phyloP scores from a whole-genome alignment of 2,797 vertebrate genomes.

The Leptatherina wallacei region DNA sequence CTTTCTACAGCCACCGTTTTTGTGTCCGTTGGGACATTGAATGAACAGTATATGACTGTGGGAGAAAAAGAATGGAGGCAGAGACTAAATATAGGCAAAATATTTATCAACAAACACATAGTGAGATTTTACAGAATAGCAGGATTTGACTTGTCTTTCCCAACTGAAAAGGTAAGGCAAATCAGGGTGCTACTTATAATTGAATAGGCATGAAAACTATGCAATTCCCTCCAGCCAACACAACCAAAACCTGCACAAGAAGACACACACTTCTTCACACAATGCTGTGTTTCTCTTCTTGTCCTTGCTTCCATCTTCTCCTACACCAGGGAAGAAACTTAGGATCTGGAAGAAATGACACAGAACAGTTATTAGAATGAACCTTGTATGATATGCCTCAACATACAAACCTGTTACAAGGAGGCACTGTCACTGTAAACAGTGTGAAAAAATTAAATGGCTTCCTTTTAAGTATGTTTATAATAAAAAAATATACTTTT shows the following conservation, averaged over 20 bases:
- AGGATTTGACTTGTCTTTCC: not conserved
- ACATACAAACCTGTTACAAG: slow-evolving; percentile 23
- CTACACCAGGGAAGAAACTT: slow-evolving; percentile 15
- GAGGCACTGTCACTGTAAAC: slow-evolving; percentile 14
- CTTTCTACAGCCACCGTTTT: slow-evolving; percentile 48
- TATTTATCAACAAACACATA: slow-evolving; percentile 77
- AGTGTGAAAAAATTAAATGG: slow-evolving; percentile 45
- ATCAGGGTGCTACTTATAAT: slow-evolving; percentile 20
- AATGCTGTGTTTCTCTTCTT: slow-evolving; percentile 32
- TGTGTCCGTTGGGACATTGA: slow-evolving; percentile 37
- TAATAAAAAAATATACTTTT: slow-evolving; percentile 29
- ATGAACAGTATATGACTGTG: slow-evolving; percentile 31
- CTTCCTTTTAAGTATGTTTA: slow-evolving; percentile 34
- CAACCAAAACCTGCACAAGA: not conserved
- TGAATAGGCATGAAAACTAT: slow-evolving; percentile 47
- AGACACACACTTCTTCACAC: slow-evolving; percentile 4
- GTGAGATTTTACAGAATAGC: slow-evolving; percentile 1
- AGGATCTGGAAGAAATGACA: slow-evolving; percentile 39
- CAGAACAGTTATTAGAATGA: slow-evolving; percentile 35
- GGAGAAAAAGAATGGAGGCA: slow-evolving; percentile 17
- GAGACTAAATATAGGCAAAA: slow-evolving; percentile 62
- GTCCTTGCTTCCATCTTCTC: slow-evolving; percentile 43
- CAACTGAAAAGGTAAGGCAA: slow-evolving; percentile 76
- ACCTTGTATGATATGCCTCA: slow-evolving; percentile 23
- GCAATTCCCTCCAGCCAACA: not conserved